Conservation (phyloP, 2,797 vertebrate genomes). For the Busarellus nigricollis region DNA sequence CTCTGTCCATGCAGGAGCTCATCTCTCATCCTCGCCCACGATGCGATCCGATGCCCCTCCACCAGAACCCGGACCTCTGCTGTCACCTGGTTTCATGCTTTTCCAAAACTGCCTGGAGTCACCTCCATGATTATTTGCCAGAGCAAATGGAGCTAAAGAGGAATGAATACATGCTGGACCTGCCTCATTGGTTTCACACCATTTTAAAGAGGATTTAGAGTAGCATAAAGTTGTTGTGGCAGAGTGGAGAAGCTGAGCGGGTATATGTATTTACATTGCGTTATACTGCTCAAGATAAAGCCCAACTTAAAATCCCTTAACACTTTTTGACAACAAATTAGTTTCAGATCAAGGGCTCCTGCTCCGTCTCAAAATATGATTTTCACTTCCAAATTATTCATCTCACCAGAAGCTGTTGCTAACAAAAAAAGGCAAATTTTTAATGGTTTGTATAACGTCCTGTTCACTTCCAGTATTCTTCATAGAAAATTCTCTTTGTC, state of each 20-base stretch:
- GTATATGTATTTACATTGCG: not conserved
- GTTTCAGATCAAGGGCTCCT: slow-evolving; percentile 70
- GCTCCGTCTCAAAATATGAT: slow-evolving; percentile 61
- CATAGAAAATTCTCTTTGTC: slow-evolving; percentile 63
- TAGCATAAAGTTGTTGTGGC: not conserved
- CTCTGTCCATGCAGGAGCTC: not conserved
- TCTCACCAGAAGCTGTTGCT: slow-evolving; percentile 52
- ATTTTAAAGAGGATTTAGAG: not conserved
- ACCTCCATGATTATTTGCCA: rapidly evolving
- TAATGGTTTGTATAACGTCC: slow-evolving; percentile 49
- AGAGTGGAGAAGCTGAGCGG: not conserved
- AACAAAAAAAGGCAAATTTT: slow-evolving; percentile 34
- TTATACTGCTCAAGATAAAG: not conserved
- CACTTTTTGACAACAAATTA: slow-evolving; percentile 73
- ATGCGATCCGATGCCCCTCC: rapidly evolving
- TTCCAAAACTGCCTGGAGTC: not conserved
- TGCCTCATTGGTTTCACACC: not conserved
- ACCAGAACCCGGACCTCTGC: rapidly evolving
- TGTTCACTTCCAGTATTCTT: slow-evolving; percentile 10
- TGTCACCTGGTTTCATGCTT: rapidly evolving
- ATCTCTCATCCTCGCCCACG: rapidly evolving
- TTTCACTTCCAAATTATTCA: slow-evolving; percentile 69
- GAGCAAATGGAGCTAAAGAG: not conserved
- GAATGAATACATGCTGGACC: not conserved
- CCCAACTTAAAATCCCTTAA: slow-evolving; percentile 12